Conservation (phyloP, 2,888 invertebrate genomes). For the Melipona bicolor region DNA sequence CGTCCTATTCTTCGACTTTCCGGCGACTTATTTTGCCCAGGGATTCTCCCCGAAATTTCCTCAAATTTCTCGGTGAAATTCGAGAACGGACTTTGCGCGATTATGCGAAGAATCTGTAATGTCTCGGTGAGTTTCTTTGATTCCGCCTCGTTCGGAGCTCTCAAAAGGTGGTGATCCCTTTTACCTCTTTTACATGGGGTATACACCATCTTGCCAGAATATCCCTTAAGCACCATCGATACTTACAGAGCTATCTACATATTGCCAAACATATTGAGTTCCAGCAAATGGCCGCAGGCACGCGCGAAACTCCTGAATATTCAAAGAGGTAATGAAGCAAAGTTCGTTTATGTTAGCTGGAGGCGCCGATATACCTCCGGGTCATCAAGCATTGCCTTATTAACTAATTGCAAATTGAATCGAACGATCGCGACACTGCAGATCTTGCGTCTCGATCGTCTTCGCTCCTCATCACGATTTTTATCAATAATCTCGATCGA, state of each 20-base stretch:
- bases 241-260: conserved; percentile 80
- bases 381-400: conserved; percentile 76
- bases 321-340: conserved; percentile 83
- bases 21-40: too few species aligned
- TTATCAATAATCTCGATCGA: too few species aligned
- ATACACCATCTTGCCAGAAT: conserved; percentile 12
- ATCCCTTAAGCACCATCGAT: conserved; percentile 71
- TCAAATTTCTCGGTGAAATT: neutral
- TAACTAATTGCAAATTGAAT: conserved; percentile 74
- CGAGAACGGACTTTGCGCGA: too few species aligned
- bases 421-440: conserved; percentile 61
- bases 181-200: neutral
- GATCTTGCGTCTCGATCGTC: too few species aligned
- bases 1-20: neutral
- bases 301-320: conserved; percentile 82
- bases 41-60: neutral
- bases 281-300: conserved; percentile 80
- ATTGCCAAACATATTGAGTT: conserved; percentile 82
- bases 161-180: too few species aligned
- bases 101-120: neutral
- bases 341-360: conserved; percentile 78
- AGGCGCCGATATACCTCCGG: conserved; percentile 75
- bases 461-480: too few species aligned
- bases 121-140: neutral
- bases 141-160: neutral